Evolutionary conservation across 2,888 invertebrate species (phyloP).

Genomic region (Trichopria drosophilae): DNA sequence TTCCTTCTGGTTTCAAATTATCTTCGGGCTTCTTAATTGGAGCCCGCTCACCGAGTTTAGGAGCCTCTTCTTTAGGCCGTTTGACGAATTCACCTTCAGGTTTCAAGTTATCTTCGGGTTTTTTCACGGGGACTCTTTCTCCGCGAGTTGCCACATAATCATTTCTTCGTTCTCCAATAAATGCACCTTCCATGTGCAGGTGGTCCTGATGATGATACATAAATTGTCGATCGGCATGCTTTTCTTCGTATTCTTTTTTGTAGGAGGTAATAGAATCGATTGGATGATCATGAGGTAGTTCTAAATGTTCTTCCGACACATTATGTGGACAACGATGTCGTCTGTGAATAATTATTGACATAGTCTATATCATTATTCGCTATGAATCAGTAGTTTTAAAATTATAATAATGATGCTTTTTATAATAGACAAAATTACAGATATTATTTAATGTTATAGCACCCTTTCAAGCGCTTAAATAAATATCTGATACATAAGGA

Average conservation of each 20-base stretch:
- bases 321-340: slow-evolving; percentile 83
- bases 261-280: slow-evolving; percentile 62
- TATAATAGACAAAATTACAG: too few species aligned
- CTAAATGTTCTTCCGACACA: slow-evolving; percentile 51
- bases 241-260: slow-evolving; percentile 68
- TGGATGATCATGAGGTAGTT: slow-evolving; percentile 47
- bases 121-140: slow-evolving; percentile 54
- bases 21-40: slow-evolving; percentile 59
- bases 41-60: slow-evolving; percentile 50
- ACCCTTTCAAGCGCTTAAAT: too few species aligned
- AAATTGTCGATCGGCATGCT: slow-evolving; percentile 65
- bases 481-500: too few species aligned
- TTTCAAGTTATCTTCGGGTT: slow-evolving; percentile 63
- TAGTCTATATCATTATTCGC: too few species aligned
- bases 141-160: slow-evolving; percentile 60
- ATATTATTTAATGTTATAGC: too few species aligned
- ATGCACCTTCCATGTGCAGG: slow-evolving; percentile 72
- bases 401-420: too few species aligned
- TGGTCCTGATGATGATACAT: slow-evolving; percentile 71
- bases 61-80: slow-evolving; percentile 53
- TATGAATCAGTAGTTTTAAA: too few species aligned
- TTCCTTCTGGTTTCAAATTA: slow-evolving; percentile 69
- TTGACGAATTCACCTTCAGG: slow-evolving; percentile 62
- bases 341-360: too few species aligned
- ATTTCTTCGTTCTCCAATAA: slow-evolving; percentile 60